Evolutionary conservation across 2,113 vertebrate species (phyloP).

Genomic region (Gadus chalcogrammus): DNA sequence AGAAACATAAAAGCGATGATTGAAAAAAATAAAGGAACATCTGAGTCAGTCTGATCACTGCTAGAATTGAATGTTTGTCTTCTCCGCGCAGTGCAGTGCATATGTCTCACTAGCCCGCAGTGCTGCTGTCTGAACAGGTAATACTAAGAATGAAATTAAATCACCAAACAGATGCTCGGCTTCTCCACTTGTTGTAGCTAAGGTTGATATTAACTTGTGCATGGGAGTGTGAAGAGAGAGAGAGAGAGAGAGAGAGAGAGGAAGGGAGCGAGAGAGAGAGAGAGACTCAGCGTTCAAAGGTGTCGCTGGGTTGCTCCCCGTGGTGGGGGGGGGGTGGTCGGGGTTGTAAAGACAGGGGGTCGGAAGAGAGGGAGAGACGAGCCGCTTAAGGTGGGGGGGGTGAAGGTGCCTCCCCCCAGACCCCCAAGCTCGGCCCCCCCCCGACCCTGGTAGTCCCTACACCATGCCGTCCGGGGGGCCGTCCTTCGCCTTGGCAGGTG

Average conservation of each 20-base stretch:
- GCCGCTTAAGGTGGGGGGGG: conserved; percentile 26
- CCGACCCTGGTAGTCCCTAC: conserved; percentile 54
- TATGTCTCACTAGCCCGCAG: conserved; percentile 41
- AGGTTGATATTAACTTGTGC: conserved; percentile 65
- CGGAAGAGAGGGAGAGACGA: conserved; percentile 28
- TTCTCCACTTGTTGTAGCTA: conserved; percentile 51
- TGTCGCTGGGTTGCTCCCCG: conserved; percentile 16
- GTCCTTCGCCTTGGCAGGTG: conserved; percentile 86
- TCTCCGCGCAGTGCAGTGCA: conserved; percentile 46
- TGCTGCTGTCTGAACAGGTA: conserved; percentile 37
- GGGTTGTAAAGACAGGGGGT: not conserved
- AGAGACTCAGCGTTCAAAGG: conserved; percentile 18
- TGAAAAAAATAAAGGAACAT: conserved; percentile 3
- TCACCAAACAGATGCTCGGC: conserved; percentile 66
- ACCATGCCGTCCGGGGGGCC: conserved; percentile 82
- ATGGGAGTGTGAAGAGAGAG: conserved; percentile 63
- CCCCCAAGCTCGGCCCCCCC: no score
- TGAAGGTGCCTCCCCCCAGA: no score
- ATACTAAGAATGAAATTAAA: conserved; percentile 72
- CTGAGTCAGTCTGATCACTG: conserved; percentile 46
- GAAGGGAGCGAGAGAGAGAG: not conserved
- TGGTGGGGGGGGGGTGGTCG: conserved; percentile 18
- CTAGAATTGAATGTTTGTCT: conserved; percentile 57
- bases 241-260: conserved; percentile 37
- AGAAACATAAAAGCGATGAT: conserved; percentile 28